Evolutionary conservation across 92 coral and sea anemone genomes (phyloP), one percentile per base, ranked within the genome.

Genomic region (Chrysogorgia sp.): DNA sequence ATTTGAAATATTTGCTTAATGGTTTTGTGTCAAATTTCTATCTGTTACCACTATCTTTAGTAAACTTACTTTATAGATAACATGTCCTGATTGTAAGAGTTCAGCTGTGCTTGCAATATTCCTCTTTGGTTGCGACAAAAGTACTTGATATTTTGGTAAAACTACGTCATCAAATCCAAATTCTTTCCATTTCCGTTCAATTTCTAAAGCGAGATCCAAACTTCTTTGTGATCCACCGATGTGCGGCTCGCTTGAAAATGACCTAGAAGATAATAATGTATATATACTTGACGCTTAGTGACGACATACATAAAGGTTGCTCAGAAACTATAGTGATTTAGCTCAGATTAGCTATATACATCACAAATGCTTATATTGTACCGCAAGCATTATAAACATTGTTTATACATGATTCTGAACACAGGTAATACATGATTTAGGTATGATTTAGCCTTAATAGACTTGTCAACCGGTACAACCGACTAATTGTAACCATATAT

Each of bases 111-210:
- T 92, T 29, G 86, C 64, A 10, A 57, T 72, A 7, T 83, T 72
- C 15, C 68, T 52, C 26, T 84, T 80, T 7, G 99, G 97, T 1
- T 76, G 68, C 28, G 89, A 92, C 41, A 91, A 41, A 1, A 90
- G 76, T 19, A 96, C 96, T 65, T 92, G 87, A 60, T 96, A 96
- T 13, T 85, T 84, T 0, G 96, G 75, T 59, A 87, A 72, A 37
- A 81, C 86, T 7, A 91, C 96, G 29, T 90, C 56, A 60, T 92
- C 97, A 67, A 96, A 96, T 26, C 99, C 99, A 59, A 86, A 85
- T 24, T 76, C 70, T 17, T 32, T 72, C 99, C 99, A 96, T 45
- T 80, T 72, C 10, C 67, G 43, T 17, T 89, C 86, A 28, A 96
- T 86, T 28, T 89, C 48, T 28, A 49, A 71, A 23, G 90, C 99